Percentiles rank a stretch among this genome's conserved stretches.
Evolutionary conservation across 2,113 vertebrate genomes (phyloP).

Genomic region (Syrrhaptes paradoxus): DNA sequence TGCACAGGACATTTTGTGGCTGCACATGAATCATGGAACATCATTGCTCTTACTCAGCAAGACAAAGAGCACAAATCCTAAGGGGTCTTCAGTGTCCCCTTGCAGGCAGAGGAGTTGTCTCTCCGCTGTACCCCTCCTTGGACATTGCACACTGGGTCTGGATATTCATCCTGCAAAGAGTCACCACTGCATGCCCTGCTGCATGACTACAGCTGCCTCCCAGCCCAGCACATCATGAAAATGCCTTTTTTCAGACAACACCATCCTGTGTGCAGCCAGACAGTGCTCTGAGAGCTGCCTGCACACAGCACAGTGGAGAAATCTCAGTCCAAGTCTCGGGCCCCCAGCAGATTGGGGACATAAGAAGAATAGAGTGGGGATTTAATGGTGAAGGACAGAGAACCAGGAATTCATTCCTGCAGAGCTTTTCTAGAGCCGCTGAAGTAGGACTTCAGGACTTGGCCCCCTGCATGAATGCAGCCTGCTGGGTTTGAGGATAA

Average conservation of each 20-base stretch:
- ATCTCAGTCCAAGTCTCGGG: not conserved
- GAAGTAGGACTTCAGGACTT: not conserved
- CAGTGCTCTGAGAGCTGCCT: not conserved
- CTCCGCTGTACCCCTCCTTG: not conserved
- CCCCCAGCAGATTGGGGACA: rapidly evolving
- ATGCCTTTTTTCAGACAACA: not conserved
- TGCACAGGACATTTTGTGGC: not conserved
- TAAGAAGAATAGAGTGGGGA: not conserved
- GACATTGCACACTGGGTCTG: not conserved
- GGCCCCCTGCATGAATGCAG: not conserved
- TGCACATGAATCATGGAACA: not conserved
- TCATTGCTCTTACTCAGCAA: not conserved
- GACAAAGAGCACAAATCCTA: not conserved
- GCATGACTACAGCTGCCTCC: not conserved
- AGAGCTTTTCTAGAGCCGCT: not conserved
- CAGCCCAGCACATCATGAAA: not conserved
- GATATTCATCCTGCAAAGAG: not conserved
- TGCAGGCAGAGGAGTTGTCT: not conserved
- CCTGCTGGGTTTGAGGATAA: not conserved
- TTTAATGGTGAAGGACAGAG: not conserved
- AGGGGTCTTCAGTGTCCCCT: not conserved
- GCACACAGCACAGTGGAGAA: not conserved
- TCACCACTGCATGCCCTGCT: not conserved
- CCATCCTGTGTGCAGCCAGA: not conserved
- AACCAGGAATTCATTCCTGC: not conserved